These are phyloP conservation scores for Sipha flava DNA, from an alignment of 1,140 invertebrate species.

Conservation along the genomic window DNA sequence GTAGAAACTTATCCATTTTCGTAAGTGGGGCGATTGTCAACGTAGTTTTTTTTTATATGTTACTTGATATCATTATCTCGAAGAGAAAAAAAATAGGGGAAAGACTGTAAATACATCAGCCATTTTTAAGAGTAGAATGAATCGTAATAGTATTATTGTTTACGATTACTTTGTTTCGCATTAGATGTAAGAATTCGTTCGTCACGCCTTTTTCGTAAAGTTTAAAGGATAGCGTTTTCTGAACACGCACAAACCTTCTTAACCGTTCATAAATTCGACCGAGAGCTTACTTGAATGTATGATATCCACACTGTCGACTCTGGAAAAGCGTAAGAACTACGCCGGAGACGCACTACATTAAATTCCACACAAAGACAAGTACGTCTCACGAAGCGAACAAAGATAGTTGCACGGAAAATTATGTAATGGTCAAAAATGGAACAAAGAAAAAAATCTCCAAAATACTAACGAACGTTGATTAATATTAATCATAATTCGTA, in stretches of 20 bases:
- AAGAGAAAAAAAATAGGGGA: not conserved
- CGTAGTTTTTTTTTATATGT: not conserved
- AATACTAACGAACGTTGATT: too few relatives aligned
- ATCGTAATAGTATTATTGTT: not conserved
- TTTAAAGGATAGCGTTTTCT: not conserved
- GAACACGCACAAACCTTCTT: not conserved
- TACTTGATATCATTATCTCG: not conserved
- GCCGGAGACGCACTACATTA: not conserved
- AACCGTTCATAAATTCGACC: not conserved
- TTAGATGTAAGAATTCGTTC: not conserved
- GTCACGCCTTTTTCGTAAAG: not conserved
- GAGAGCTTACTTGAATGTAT: too few relatives aligned
- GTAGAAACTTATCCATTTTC: not conserved
- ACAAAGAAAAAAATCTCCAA: not conserved
- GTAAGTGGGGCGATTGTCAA: not conserved
- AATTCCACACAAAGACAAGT: too few relatives aligned
- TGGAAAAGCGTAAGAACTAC: not conserved
- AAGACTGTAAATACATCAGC: not conserved
- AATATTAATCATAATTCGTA: too few relatives aligned
- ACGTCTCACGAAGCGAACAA: not conserved
- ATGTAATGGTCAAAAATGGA: not conserved
- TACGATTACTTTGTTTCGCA: not conserved
- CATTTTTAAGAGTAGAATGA: not conserved
- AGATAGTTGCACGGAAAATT: not conserved
- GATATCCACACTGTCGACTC: not conserved